Evolutionary conservation across 2,113 vertebrate species (phyloP), one percentile per base, ranked within the genome.

Genomic region (Amblyopsis rosae): DNA sequence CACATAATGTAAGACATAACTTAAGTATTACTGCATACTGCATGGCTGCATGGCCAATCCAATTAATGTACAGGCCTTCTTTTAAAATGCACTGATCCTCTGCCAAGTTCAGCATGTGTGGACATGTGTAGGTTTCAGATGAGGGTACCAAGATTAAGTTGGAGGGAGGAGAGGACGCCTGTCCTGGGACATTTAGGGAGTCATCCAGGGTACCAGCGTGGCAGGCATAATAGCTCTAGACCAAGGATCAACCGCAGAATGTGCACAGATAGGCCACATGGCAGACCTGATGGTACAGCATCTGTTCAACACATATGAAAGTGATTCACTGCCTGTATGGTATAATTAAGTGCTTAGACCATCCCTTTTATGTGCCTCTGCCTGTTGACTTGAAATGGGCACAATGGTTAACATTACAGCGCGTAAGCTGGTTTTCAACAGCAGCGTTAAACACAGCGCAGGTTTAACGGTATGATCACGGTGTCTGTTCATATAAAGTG

Each of bases 51-150:
- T 70, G 68, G 64, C 65, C 13, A 46, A 62, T 62, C 76, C 89
- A 84, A 91, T 89, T 85, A 89, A 85, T 73, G 81, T 74, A 60
- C 33, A 78, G 63, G 59, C 59, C 72, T 61, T 63, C 58, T 55
- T 76, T 78, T 76, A 17, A 64, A 67, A 69, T 59, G 59, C 61
- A 82, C 76, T 81, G 70, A 86, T 72, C 67, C 68, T 75, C 73
- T 79, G 75, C 77, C 79, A 84, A 76, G 84, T 71, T 70, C 68
- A 67, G 73, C 82, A 80, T 76, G 69, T 82, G 76, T 75, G 68
- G 69, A 79, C 64, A 61, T 2, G 19, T 67, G 54, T 11, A 73
- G 80, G 81, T 80, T 83, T 66, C 69, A 87, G 70, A 63, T 17
- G 59, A 86, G 75, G 80, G 70, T 72, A 81, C 35, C 1, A 59